Base-by-base conservation (phyloP, 2,113 vertebrate species). In the Cygnus atratus region DNA sequence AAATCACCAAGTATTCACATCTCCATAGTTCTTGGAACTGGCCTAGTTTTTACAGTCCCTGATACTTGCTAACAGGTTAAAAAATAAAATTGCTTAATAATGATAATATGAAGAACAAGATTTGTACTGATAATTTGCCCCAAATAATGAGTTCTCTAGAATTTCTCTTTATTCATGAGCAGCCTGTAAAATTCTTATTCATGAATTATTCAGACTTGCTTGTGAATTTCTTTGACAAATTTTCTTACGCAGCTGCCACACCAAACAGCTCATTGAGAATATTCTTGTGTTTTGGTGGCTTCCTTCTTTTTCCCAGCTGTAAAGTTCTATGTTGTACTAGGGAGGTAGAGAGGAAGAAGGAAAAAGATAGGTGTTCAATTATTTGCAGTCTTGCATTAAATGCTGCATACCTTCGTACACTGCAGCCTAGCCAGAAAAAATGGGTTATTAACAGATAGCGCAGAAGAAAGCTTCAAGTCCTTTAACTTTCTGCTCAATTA, bases 191-290 rank as follows among this genome's bases (percentile, higher is more conserved):
- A 75, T 86, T 87, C 46, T 90, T 48, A 50, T 57, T 65, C 9
- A 41, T 90, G 61, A 90, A 86, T 95, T 97, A 94, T 96, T 95
- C 75, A 90, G 78, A n/a, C 37, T 80, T 86, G 66, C 76, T 90
- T 93, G 57, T 86, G 75, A 92, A 84, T 90, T 70, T 88, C 73
- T 89, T 92, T 96, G 66, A 55, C 85, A 95, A 76, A 29, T 39
- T 91, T 95, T 19, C 12, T 74, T 11, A 26, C 1, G 2, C 52
- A 72, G 18, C 31, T 91, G 44, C 35, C 66, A 83, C 17, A 41
- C 35, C 1, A 6, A 74, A 43, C 3, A 79, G 13, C 33, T 94
- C 17, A 77, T 43, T 90, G 83, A 90, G 63, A 95, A 44, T 84
- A 88, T 67, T 91, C 10, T 31, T 52, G 6, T 84, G 29, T 62